These are phyloP conservation scores for Hephaestus fuliginosus DNA, from an alignment of 2,797 vertebrate genomes.

Conservation along the genomic window DNA sequence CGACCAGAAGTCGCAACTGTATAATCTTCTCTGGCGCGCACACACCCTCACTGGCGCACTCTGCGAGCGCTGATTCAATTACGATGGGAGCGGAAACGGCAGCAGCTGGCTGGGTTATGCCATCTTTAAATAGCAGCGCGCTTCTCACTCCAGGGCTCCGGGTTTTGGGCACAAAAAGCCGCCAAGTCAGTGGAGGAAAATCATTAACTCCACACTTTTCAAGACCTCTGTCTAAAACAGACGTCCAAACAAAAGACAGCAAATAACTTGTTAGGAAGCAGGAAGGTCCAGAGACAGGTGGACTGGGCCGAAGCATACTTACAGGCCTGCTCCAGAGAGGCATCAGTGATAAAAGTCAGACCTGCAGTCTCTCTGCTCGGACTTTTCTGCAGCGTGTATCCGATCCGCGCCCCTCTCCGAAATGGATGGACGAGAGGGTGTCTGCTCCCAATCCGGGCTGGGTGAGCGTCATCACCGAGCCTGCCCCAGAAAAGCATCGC, in stretches of 20 bases:
- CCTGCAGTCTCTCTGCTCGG: slow-evolving; percentile 41
- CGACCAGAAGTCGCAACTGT: slow-evolving; percentile 50
- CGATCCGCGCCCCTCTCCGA: slow-evolving; percentile 53
- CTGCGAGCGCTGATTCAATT: slow-evolving; percentile 75
- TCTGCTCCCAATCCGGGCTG: slow-evolving; percentile 80
- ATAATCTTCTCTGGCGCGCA: slow-evolving; percentile 68
- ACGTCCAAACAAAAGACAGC: background rate
- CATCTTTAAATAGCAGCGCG: slow-evolving; percentile 82
- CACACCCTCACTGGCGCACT: slow-evolving; percentile 68
- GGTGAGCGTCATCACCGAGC: slow-evolving; percentile 81
- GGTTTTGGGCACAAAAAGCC: slow-evolving; percentile 61
- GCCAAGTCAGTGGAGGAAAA: slow-evolving; percentile 50
- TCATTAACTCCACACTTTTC: slow-evolving; percentile 39
- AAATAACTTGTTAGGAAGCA: background rate
- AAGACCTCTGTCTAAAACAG: slow-evolving; percentile 27
- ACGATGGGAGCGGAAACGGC: slow-evolving; percentile 71
- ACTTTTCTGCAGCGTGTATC: slow-evolving; percentile 46
- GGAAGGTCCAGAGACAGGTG: slow-evolving; percentile 28
- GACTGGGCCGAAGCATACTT: slow-evolving; percentile 59
- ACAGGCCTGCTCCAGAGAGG: slow-evolving; percentile 45
- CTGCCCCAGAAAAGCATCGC: slow-evolving; percentile 86
- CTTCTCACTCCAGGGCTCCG: slow-evolving; percentile 63
- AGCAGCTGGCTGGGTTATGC: slow-evolving; percentile 77
- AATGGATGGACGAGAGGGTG: slow-evolving; percentile 71
- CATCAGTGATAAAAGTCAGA: slow-evolving; percentile 28